Evolutionary conservation across 2,888 invertebrate species (phyloP).

Genomic region (Eupeodes latifasciatus): DNA sequence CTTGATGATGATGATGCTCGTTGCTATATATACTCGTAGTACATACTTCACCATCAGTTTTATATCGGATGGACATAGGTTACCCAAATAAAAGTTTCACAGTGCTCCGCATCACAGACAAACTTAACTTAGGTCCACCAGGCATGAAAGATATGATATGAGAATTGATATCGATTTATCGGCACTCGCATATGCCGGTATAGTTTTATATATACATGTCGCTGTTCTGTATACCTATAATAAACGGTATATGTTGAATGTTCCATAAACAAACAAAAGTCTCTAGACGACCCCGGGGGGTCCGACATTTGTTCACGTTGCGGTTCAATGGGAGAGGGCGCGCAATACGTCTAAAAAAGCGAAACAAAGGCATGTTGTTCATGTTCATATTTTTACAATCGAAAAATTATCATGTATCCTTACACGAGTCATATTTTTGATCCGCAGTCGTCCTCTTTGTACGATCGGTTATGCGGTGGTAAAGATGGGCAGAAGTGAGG

Average conservation of each 20-base stretch:
- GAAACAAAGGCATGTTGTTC: constrained; percentile 76
- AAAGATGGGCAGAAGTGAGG: neutral
- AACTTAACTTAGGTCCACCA: constrained; percentile 16
- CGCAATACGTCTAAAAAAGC: constrained; percentile 70
- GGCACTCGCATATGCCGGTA: constrained; percentile 52
- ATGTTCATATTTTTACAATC: constrained; percentile 77
- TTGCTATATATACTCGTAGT: constrained; percentile 30
- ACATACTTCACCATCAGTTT: constrained; percentile 45
- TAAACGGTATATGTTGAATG: constrained; percentile 44
- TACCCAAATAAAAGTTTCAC: constrained; percentile 66
- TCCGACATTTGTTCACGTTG: constrained; percentile 75
- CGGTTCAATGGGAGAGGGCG: constrained; percentile 67
- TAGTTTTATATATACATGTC: no score
- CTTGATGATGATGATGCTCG: constrained; percentile 61
- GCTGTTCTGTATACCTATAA: constrained; percentile 13
- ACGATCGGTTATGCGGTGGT: neutral
- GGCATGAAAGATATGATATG: constrained; percentile 69
- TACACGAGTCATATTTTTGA: constrained; percentile 80
- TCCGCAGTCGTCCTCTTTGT: constrained; percentile 39
- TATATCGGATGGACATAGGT: constrained; percentile 48
- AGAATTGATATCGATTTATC: constrained; percentile 75
- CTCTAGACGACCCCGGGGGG: constrained; percentile 67
- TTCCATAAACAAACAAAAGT: constrained; percentile 68
- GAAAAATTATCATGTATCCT: constrained; percentile 79
- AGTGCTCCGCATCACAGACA: constrained; percentile 30